Evolutionary conservation across 1,140 invertebrate genomes (phyloP).

Genomic region (Drosophila chauvacae): DNA sequence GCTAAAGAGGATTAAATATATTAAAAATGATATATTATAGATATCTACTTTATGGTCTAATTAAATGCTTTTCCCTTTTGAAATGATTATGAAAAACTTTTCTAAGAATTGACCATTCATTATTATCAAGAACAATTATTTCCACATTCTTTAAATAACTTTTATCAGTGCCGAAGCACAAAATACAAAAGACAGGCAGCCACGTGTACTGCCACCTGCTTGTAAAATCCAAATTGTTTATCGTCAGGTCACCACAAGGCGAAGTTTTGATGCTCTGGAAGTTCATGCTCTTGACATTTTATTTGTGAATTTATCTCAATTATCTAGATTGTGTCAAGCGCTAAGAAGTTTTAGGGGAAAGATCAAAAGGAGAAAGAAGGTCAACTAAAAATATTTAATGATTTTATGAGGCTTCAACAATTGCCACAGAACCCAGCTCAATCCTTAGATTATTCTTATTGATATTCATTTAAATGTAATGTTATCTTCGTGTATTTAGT

Average conservation of each 20-base stretch:
- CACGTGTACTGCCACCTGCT: constrained; percentile 44
- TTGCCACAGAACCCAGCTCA: no score
- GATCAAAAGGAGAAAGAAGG: background rate
- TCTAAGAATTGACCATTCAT: background rate
- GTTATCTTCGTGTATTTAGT: no score
- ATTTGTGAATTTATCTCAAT: background rate
- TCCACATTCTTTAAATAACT: background rate
- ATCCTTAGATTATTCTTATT: no score
- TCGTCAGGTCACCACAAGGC: background rate
- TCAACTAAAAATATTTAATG: background rate
- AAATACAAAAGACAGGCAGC: constrained; percentile 30
- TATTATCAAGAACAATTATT: background rate
- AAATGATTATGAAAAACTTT: background rate
- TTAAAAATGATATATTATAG: background rate
- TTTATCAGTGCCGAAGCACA: constrained; percentile 11
- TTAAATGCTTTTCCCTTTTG: background rate
- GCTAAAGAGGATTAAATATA: background rate
- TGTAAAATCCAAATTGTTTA: constrained; percentile 16
- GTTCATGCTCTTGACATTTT: background rate
- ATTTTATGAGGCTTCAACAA: background rate
- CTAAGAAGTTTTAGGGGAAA: background rate
- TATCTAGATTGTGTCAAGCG: background rate
- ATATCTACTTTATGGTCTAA: background rate
- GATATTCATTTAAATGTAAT: background rate
- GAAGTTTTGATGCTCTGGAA: constrained; percentile 38